Evolutionary conservation across 2,797 vertebrate genomes (phyloP).

Genomic region (Halcyon badia): DNA sequence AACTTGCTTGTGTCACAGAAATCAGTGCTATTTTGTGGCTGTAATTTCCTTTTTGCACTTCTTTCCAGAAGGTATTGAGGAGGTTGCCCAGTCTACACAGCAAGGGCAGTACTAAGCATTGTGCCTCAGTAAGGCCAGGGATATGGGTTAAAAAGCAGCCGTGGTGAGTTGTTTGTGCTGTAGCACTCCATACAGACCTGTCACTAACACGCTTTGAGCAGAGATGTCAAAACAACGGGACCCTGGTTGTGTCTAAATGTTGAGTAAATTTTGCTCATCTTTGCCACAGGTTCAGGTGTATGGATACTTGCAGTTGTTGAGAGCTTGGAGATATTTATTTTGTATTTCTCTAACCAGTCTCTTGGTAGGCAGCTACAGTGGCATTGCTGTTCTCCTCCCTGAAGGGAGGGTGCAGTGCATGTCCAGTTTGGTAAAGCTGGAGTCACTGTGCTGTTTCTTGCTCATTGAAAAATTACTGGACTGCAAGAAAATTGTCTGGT

Average conservation of each 20-base stretch:
- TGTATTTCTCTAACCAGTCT: background rate
- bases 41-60: background rate
- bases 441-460: background rate
- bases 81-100: background rate
- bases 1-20: background rate
- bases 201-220: background rate
- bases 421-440: background rate
- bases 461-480: background rate
- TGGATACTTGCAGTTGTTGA: background rate
- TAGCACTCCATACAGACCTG: background rate
- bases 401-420: background rate
- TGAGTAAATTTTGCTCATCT: background rate
- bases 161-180: background rate
- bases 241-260: background rate
- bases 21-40: background rate
- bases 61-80: background rate
- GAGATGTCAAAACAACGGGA: background rate
- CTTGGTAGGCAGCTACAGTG: background rate
- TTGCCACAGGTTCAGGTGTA: background rate
- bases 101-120: background rate
- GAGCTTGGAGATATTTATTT: background rate
- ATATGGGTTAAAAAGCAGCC: background rate
- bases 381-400: background rate
- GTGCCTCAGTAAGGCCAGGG: background rate
- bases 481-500: background rate